A percentile compares a stretch with the other conserved stretches of the same genome.
phyloP scores from a whole-genome alignment of 2,797 vertebrate genomes.

The Ammospiza maritima region DNA sequence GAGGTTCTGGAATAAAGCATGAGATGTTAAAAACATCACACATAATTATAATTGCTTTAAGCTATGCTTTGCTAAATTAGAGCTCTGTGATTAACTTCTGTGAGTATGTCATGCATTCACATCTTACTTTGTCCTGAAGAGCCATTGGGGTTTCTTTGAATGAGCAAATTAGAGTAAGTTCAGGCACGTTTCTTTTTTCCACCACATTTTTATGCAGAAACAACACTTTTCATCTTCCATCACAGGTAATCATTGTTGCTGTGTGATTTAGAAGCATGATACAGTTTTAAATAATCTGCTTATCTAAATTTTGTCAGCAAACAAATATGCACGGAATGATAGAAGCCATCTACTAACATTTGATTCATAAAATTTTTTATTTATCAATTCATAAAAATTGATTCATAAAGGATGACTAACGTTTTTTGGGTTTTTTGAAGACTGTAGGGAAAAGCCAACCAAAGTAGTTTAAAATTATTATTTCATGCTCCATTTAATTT shows the following conservation, averaged over 20 bases:
- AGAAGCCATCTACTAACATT: not conserved
- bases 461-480: not conserved
- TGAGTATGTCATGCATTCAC: not conserved
- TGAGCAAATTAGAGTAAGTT: not conserved
- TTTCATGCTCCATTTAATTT: not conserved
- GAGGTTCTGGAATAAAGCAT: not conserved
- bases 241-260: not conserved
- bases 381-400: too few relatives aligned
- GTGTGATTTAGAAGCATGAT: not conserved
- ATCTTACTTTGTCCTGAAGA: not conserved
- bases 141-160: not conserved
- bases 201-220: not conserved
- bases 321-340: not conserved
- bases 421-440: rapidly evolving
- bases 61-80: not conserved
- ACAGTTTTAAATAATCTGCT: not conserved
- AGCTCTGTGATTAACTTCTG: not conserved
- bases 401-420: not conserved
- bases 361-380: not conserved
- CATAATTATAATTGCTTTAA: not conserved
- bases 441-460: not conserved
- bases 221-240: not conserved
- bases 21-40: not conserved
- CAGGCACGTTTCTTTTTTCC: not conserved
- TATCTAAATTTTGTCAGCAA: not conserved